These are phyloP conservation scores for Boulengeromyrus knoepffleri DNA, from an alignment of 2,113 vertebrate species.

Conservation along the genomic window DNA sequence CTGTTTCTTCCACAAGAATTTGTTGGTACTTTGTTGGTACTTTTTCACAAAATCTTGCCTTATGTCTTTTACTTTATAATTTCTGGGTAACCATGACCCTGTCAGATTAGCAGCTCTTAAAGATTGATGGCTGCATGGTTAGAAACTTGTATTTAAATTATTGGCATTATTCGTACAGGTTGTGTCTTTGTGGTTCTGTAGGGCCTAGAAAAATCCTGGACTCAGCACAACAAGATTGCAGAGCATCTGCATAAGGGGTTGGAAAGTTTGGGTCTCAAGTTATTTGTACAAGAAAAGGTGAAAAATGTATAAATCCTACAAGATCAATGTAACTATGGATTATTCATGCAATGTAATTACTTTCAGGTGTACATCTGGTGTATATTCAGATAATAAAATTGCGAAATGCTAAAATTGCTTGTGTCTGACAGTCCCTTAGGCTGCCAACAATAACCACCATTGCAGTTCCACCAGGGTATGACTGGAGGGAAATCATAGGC, in stretches of 20 bases:
- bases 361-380: not conserved
- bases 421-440: constrained; percentile 55
- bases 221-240: constrained; percentile 62
- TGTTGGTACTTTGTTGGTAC: not conserved
- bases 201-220: constrained; percentile 85
- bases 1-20: not conserved
- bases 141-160: not conserved
- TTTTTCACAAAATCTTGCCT: not conserved
- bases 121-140: not conserved
- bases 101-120: not conserved
- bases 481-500: constrained; percentile 72
- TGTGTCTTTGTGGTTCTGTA: constrained; percentile 36
- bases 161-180: not conserved
- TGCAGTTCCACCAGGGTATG: constrained; percentile 68
- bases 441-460: constrained; percentile 87
- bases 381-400: not conserved
- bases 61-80: not conserved
- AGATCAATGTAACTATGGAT: not conserved
- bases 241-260: constrained; percentile 67
- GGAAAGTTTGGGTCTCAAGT: constrained; percentile 72
- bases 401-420: not conserved
- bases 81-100: not conserved
- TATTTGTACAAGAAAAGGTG: constrained; percentile 82
- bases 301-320: not conserved
- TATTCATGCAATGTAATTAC: not conserved